These are phyloP conservation scores for Episyrphus balteatus DNA, from an alignment of 1,140 invertebrate species.

Conservation along the genomic window DNA sequence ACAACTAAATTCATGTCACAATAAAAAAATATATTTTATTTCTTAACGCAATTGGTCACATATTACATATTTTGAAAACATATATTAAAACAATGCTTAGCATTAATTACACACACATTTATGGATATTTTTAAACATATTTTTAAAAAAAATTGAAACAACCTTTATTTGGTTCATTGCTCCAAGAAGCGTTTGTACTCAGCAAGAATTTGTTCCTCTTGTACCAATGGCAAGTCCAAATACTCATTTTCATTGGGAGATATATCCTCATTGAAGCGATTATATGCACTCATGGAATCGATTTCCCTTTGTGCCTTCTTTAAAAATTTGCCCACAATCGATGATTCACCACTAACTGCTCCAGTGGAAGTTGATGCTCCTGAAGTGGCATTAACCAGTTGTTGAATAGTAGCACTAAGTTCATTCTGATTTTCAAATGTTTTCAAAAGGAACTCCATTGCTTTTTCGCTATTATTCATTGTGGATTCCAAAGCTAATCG, in stretches of 20 bases:
- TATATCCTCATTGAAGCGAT: conserved; percentile 46
- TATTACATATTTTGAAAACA: too few relatives aligned
- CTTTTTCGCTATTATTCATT: conserved; percentile 43
- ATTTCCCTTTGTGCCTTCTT: conserved; percentile 17
- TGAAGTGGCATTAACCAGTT: neutral
- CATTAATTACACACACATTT: neutral
- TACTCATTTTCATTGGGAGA: conserved; percentile 49
- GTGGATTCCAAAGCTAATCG: conserved; percentile 43
- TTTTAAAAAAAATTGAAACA: neutral
- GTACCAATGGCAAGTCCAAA: conserved; percentile 44
- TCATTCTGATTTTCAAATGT: conserved; percentile 20
- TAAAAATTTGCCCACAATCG: conserved; percentile 12
- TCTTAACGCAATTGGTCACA: too few relatives aligned
- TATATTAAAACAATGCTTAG: too few relatives aligned
- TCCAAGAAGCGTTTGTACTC: conserved; percentile 48
- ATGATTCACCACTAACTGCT: neutral
- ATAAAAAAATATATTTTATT: too few relatives aligned
- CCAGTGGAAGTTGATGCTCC: conserved; percentile 3
- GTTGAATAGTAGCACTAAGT: conserved; percentile 13
- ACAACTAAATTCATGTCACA: too few relatives aligned
- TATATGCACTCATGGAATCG: conserved; percentile 37
- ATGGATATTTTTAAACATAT: neutral
- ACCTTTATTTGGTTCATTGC: conserved; percentile 12
- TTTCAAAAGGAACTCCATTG: conserved; percentile 43
- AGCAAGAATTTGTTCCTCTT: conserved; percentile 47